These are phyloP conservation scores for Drosophila sordidapex DNA, from an alignment of 2,888 invertebrate genomes.

Conservation along the genomic window DNA sequence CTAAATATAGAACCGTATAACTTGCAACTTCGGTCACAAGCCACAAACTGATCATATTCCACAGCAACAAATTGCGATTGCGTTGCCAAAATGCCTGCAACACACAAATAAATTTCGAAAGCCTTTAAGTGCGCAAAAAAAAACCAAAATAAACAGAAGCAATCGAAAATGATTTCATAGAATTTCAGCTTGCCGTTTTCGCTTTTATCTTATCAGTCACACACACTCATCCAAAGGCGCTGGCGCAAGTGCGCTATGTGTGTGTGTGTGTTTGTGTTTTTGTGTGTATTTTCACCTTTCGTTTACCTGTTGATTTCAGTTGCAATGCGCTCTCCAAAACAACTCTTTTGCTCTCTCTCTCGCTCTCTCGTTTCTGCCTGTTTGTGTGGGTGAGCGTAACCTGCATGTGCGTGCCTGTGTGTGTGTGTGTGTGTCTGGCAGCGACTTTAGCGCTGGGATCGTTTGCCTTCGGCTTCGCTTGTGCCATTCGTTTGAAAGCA, in stretches of 20 bases:
- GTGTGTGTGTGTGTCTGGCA: slow-evolving; percentile 44
- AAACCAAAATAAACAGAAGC: not conserved
- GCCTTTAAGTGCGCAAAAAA: slow-evolving; percentile 7
- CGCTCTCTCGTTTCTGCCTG: slow-evolving; percentile 2
- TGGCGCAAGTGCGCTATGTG: not conserved
- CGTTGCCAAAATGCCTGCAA: slow-evolving; percentile 35
- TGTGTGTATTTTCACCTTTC: slow-evolving; percentile 63
- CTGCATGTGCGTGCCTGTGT: slow-evolving; percentile 24
- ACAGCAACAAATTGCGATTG: slow-evolving; percentile 2
- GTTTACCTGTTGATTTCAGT: slow-evolving; percentile 70
- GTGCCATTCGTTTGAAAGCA: slow-evolving; percentile 75
- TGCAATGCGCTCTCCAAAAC: slow-evolving; percentile 30
- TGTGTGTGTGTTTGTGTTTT: not conserved
- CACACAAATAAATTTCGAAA: not conserved
- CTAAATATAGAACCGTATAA: slow-evolving; percentile 81
- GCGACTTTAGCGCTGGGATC: slow-evolving; percentile 56
- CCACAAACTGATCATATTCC: slow-evolving; percentile 15
- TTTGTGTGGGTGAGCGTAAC: slow-evolving; percentile 23
- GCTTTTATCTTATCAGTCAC: slow-evolving; percentile 60
- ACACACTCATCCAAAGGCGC: slow-evolving; percentile 5
- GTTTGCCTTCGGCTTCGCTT: slow-evolving; percentile 50
- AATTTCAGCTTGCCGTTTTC: slow-evolving; percentile 41
- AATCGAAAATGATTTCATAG: slow-evolving; percentile 20
- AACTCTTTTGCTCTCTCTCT: slow-evolving; percentile 10
- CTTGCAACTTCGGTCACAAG: slow-evolving; percentile 17